Evolutionary conservation across 2,888 invertebrate genomes (phyloP).

Genomic region (Ichneumoninae sp.): DNA sequence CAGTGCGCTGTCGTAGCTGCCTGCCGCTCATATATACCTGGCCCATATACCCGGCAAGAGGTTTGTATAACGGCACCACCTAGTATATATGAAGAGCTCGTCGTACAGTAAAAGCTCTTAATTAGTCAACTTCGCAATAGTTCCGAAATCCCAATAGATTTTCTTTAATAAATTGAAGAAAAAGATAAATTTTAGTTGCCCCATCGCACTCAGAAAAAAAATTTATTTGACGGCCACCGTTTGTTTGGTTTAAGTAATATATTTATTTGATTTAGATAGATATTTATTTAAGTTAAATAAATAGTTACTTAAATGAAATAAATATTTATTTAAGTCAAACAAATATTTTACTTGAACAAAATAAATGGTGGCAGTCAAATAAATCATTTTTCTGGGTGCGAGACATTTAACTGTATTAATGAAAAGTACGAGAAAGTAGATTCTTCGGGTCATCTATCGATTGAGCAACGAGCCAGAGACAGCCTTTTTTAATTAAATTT

Average conservation of each 20-base stretch:
- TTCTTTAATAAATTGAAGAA: not conserved
- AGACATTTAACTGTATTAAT: not conserved
- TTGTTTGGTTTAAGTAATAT: too few relatives aligned
- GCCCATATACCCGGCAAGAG: not conserved
- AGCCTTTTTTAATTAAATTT: not conserved
- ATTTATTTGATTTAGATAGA: too few relatives aligned
- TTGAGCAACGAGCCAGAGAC: too few relatives aligned
- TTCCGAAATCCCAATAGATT: not conserved
- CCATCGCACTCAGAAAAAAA: not conserved
- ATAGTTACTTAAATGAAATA: too few relatives aligned
- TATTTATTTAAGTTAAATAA: too few relatives aligned
- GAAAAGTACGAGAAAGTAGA: not conserved
- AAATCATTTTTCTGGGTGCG: too few relatives aligned
- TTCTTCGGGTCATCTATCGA: not conserved
- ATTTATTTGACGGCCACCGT: too few relatives aligned
- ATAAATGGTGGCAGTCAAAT: too few relatives aligned
- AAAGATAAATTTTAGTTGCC: not conserved
- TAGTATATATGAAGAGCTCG: not conserved
- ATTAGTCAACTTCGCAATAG: not conserved
- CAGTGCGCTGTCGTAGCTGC: conserved; percentile 45
- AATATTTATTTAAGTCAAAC: too few relatives aligned
- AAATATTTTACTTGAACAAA: too few relatives aligned
- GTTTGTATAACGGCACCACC: not conserved
- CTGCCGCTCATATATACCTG: not conserved
- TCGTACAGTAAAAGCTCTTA: not conserved